Evolutionary conservation across 2,113 vertebrate species (phyloP).

Genomic region (Peromyscus californicus): DNA sequence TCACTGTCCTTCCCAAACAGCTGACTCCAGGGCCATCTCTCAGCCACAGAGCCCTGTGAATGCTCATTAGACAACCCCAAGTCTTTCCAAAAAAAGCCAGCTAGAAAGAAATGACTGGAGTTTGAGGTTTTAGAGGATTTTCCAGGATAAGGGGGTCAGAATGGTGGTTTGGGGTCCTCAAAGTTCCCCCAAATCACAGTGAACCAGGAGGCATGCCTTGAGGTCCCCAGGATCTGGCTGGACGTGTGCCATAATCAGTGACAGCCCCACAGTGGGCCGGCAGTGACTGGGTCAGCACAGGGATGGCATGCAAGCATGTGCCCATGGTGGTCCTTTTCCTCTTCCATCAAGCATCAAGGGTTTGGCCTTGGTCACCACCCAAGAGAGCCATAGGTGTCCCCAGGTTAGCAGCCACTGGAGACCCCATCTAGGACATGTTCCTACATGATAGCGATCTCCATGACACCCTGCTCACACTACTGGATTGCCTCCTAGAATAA

Average conservation of each 20-base stretch:
- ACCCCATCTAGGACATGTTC: background rate
- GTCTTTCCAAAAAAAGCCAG: background rate
- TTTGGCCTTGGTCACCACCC: background rate
- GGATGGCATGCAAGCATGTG: background rate
- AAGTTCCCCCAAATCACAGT: background rate
- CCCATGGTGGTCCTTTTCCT: background rate
- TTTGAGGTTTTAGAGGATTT: background rate
- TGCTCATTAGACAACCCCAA: background rate
- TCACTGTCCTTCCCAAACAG: background rate
- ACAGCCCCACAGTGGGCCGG: background rate
- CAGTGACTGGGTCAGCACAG: background rate
- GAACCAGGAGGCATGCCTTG: background rate
- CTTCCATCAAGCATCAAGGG: background rate
- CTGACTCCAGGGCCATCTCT: background rate
- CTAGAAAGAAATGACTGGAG: background rate
- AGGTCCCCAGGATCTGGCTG: background rate
- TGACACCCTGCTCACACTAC: background rate
- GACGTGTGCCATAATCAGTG: fast-evolving
- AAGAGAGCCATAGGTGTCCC: background rate
- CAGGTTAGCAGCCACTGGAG: background rate
- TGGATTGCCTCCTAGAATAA: background rate
- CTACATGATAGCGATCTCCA: background rate
- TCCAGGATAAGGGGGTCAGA: background rate
- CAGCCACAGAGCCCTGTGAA: background rate
- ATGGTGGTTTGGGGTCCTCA: background rate